Evolutionary conservation across 1,140 invertebrate genomes (phyloP), one percentile per base, ranked within the genome.

Genomic region (Drosophila subobscura): DNA sequence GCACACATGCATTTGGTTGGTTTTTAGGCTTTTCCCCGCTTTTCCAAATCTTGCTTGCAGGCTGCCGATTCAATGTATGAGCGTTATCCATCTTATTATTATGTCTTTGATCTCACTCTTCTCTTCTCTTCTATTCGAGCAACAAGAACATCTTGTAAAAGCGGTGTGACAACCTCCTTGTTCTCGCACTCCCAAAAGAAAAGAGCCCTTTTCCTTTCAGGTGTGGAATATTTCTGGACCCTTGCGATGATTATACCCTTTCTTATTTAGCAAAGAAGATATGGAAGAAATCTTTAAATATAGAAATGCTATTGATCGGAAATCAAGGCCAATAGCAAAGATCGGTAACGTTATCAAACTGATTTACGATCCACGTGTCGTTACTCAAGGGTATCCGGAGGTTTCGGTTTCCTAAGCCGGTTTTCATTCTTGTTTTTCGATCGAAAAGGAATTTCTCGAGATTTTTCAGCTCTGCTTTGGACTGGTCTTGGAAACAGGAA

Each of bases 401-500:
- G 2, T 33, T 33, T n/a, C 41, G 49, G 51, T 55, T 45, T 51
- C 58, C 42, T 49, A 33, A 1, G 8, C 29, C 27, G 6, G 20
- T 66, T 68, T 49, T 54, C 52, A 50, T 71, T 53, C 33, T 44
- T 76, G 77, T 81, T 60, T 75, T 57, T 73, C 72, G 65, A 70
- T 63, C 67, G 50, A 79, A 67, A 85, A 85, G 80, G 80, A 85
- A 85, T 85, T 79, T 85, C 72, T 85, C 66, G 73, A 68, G 80
- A 72, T 73, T 79, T 76, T 67, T 73, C 60, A 63, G 41, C 79
- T 70, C 75, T 75, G 79, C 47, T 64, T 64, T 71, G 57, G 80
- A 80, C 80, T 79, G 81, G 80, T 85, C 77, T 85, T 85, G 77
- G 60, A 85, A 79, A 85, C 80, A 85, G 81, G 80, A 85, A 85